Base-by-base conservation (phyloP, 2,888 invertebrate genomes). In the Bombylius major region DNA sequence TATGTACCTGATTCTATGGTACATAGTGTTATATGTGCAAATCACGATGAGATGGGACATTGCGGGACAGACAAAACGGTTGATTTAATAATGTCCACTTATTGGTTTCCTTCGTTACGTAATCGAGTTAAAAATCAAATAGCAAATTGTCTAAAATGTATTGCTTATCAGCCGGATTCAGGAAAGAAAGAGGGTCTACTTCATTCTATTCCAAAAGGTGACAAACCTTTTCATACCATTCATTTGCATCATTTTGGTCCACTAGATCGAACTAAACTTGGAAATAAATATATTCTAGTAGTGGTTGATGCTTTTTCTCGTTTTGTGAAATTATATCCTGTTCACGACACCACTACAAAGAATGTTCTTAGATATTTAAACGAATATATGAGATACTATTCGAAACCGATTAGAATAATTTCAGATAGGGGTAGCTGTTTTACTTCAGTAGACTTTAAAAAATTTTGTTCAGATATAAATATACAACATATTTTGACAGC, bases 41-140 rank as follows among this genome's bases (percentile, higher is more conserved):
- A 34, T 33, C 54, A 54, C 32, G 48, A 44, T 48, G 48, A 56
- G 5, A 45, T 56, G 42, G 56, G 56, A n/a, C 56, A 56, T 48
- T 11, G 36, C 32, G 56, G 51, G 9, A 34, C 39, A 12, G 7
- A 13, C 8, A 48, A 56, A 47, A 42, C 42, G 4, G 32, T 31
- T 5, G 51, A 55, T 34, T 32, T 51, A 31, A 32, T 55, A 23
- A 23, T 23, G 23, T 23, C 23, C 3, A 3, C 23, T 23, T 34
- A 69, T 60, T 75, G 69, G 69, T 74, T 74, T 55, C 66, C 67
- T 0, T 63, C 64, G 12, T 69, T 73, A 69, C 59, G 61, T 42
- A 50, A 58, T 3, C 70, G 68, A 47, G 65, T 70, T 2, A 65
- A 66, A 49, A 64, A 69, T 50, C 71, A 75, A 57, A 68, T 73